A percentile compares a stretch with the other conserved stretches of the same genome.
Conservation (phyloP, 2,797 vertebrate species). For the Vespertilio murinus region DNA sequence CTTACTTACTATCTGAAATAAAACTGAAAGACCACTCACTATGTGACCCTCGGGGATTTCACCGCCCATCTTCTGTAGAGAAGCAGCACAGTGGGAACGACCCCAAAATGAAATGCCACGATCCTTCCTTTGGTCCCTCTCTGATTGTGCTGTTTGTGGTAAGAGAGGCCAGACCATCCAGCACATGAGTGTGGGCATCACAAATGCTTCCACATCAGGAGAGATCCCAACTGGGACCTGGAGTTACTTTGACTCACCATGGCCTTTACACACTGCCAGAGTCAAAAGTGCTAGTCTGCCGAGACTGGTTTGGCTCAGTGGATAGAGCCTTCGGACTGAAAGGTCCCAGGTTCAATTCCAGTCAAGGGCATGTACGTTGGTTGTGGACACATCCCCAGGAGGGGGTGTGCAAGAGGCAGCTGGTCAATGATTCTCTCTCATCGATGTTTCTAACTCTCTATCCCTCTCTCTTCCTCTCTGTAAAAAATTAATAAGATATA, state of each 20-base stretch:
- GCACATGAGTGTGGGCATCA: not conserved
- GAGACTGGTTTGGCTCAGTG: no score
- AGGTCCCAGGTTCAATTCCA: no score
- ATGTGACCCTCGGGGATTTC: not conserved
- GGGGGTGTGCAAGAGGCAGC: no score
- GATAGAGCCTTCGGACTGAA: no score
- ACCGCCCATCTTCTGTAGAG: not conserved
- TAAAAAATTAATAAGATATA: no score
- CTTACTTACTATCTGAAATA: slow-evolving; percentile 11
- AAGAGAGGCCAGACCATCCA: not conserved
- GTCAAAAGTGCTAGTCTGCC: not conserved
- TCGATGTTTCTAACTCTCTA: no score
- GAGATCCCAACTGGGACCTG: not conserved
- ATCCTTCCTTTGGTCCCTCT: not conserved
- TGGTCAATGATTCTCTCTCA: no score
- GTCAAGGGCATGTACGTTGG: no score
- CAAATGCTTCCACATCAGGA: not conserved
- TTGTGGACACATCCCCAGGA: no score
- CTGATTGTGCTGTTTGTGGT: not conserved
- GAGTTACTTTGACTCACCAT: not conserved
- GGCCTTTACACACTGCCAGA: not conserved
- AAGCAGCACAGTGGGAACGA: not conserved
- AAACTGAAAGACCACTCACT: not conserved
- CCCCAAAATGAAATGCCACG: not conserved
- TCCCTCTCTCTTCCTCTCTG: no score